Conservation (phyloP, 2,888 invertebrate species). For the Drosophila meridionalis region DNA sequence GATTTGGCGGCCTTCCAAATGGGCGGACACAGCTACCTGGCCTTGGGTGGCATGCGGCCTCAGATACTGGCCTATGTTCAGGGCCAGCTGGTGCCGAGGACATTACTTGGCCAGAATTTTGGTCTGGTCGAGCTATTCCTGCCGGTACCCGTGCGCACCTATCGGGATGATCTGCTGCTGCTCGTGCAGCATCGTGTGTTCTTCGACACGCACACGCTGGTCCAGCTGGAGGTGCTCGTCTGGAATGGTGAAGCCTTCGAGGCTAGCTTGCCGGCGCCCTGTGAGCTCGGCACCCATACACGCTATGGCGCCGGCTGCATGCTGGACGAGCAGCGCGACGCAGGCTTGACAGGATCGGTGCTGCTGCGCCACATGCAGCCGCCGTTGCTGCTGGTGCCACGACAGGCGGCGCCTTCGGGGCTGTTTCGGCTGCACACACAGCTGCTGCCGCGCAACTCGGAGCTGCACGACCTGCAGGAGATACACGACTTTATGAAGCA, state of each 20-base stretch:
- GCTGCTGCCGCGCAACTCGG: slow-evolving; percentile 78
- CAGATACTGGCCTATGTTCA: slow-evolving; percentile 82
- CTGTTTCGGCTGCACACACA: slow-evolving; percentile 80
- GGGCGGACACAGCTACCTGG: slow-evolving; percentile 84
- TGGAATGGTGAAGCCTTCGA: slow-evolving; percentile 85
- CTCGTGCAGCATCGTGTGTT: slow-evolving; percentile 84
- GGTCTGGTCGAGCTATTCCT: slow-evolving; percentile 83
- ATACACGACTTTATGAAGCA: slow-evolving; percentile 73
- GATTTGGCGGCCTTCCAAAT: slow-evolving; percentile 83
- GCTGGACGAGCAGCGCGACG: slow-evolving; percentile 80
- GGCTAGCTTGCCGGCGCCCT: slow-evolving; percentile 79
- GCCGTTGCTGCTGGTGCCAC: slow-evolving; percentile 82
- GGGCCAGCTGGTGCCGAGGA: slow-evolving; percentile 80
- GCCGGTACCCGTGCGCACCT: slow-evolving; percentile 83
- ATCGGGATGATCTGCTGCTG: slow-evolving; percentile 84
- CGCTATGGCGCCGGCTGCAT: slow-evolving; percentile 81
- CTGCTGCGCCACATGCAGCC: slow-evolving; percentile 69
- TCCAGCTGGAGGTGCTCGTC: slow-evolving; percentile 83
- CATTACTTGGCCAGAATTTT: slow-evolving; percentile 82
- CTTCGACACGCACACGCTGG: slow-evolving; percentile 81
- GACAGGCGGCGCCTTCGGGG: slow-evolving; percentile 79
- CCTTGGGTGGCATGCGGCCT: slow-evolving; percentile 80
- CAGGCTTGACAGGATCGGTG: slow-evolving; percentile 80
- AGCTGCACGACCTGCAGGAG: slow-evolving; percentile 78
- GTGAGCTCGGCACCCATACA: slow-evolving; percentile 68